These are phyloP conservation scores for Ceraclea dissimilis DNA, from an alignment of 2,888 invertebrate genomes.

Conservation along the genomic window DNA sequence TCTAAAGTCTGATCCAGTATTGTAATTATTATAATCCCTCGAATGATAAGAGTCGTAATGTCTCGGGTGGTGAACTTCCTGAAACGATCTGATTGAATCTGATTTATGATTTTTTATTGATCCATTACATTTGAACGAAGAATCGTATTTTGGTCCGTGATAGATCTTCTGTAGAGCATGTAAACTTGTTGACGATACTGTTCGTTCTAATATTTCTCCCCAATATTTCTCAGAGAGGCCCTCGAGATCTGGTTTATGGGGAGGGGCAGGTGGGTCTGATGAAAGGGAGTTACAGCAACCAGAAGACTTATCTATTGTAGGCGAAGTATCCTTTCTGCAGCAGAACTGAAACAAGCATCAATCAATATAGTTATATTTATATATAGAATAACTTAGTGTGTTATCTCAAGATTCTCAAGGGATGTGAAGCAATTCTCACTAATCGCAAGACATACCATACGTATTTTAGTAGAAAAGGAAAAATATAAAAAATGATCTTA, in stretches of 20 bases:
- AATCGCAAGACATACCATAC: too few relatives aligned
- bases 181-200: conserved; percentile 66
- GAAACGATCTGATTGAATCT: conserved; percentile 32
- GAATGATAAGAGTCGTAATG: conserved; percentile 38
- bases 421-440: too few relatives aligned
- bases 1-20: conserved; percentile 42
- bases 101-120: conserved; percentile 45
- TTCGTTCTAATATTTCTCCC: conserved; percentile 72
- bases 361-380: not conserved
- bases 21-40: conserved; percentile 40
- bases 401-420: not conserved
- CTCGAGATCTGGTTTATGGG: conserved; percentile 53
- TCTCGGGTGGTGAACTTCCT: conserved; percentile 43
- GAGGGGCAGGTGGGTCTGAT: conserved; percentile 41
- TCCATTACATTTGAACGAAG: conserved; percentile 38
- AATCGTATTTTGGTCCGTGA: conserved; percentile 34
- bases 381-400: too few relatives aligned
- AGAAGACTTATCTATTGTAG: conserved; percentile 41
- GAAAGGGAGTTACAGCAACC: conserved; percentile 45
- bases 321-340: conserved; percentile 40
- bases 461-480: too few relatives aligned
- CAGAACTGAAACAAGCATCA: conserved; percentile 34
- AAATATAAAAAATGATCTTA: too few relatives aligned
- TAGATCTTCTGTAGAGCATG: conserved; percentile 58
- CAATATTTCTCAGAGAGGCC: conserved; percentile 64